A percentile compares a stretch with the other conserved stretches of the same genome.
These are phyloP conservation scores for Esperia sulphurella DNA, from an alignment of 2,888 invertebrate species.

Conservation along the genomic window DNA sequence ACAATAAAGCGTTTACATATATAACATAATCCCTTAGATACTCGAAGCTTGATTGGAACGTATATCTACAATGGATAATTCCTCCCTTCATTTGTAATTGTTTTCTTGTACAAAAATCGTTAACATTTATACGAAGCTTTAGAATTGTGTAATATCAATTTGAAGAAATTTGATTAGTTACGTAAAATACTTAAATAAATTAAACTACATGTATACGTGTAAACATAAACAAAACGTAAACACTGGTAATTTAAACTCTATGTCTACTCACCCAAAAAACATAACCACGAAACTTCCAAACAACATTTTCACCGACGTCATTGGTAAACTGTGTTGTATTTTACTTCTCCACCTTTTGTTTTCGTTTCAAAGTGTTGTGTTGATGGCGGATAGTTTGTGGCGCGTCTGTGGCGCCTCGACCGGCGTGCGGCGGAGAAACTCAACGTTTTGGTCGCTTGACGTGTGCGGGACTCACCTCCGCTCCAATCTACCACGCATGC, in stretches of 20 bases:
- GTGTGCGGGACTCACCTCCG: conserved; percentile 27
- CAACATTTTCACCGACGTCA: neutral
- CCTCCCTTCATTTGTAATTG: no score
- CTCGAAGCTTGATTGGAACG: no score
- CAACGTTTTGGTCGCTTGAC: conserved; percentile 36
- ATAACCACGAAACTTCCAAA: conserved; percentile 3
- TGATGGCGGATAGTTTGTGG: conserved; percentile 21
- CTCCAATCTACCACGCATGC: conserved; percentile 41
- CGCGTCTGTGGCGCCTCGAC: conserved; percentile 42
- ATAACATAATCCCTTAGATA: no score
- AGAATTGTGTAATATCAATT: no score
- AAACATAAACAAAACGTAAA: no score
- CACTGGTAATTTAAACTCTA: neutral
- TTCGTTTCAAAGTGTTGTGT: conserved; percentile 12
- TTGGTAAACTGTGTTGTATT: neutral
- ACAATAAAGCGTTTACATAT: no score
- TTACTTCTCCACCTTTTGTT: conserved; percentile 1
- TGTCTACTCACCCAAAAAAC: conserved; percentile 11
- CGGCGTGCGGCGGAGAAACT: conserved; percentile 33
- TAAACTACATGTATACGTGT: no score
- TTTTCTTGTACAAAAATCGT: no score
- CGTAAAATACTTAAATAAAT: no score
- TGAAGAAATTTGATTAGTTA: no score
- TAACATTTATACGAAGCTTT: no score
- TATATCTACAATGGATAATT: no score